A percentile compares a stretch with the other conserved stretches of the same genome.
These are phyloP conservation scores for Euplexia lucipara DNA, from an alignment of 2,888 invertebrate species.

Conservation along the genomic window DNA sequence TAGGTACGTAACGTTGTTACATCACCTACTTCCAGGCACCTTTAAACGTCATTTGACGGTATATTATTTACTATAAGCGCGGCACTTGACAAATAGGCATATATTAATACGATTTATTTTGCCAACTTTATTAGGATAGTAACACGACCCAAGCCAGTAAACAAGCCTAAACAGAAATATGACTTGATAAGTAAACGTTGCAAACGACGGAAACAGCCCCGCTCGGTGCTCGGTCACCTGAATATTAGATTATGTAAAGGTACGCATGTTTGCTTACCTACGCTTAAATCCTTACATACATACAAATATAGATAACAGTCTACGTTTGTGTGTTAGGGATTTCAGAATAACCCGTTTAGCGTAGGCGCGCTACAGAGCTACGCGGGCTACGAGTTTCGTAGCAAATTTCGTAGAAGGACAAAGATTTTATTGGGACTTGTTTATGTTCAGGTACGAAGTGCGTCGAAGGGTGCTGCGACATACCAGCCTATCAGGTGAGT, in stretches of 20 bases:
- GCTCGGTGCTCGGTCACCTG: conserved; percentile 16
- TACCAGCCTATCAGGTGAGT: not conserved
- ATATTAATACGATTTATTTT: not conserved
- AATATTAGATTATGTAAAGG: conserved; percentile 36
- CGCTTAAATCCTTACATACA: conserved; percentile 25
- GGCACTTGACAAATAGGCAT: too few relatives aligned
- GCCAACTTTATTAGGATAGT: not conserved
- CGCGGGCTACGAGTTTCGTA: conserved; percentile 30
- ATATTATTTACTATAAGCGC: too few relatives aligned
- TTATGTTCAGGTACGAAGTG: not conserved
- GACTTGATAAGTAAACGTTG: conserved; percentile 24
- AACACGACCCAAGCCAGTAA: not conserved
- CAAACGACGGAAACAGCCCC: conserved; percentile 6
- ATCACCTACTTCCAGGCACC: too few relatives aligned
- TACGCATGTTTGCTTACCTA: conserved; percentile 23
- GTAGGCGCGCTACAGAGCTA: conserved; percentile 49
- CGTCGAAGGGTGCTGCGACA: not conserved
- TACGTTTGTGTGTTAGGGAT: conserved; percentile 31
- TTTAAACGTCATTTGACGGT: too few relatives aligned
- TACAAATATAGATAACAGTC: conserved; percentile 19
- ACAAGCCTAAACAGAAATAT: not conserved
- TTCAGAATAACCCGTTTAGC: conserved; percentile 23
- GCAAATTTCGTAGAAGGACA: conserved; percentile 8
- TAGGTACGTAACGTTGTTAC: too few relatives aligned
- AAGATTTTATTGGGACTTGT: not conserved